phyloP scores from a whole-genome alignment of 2,797 vertebrate genomes.

The Neostethus bicornis region DNA sequence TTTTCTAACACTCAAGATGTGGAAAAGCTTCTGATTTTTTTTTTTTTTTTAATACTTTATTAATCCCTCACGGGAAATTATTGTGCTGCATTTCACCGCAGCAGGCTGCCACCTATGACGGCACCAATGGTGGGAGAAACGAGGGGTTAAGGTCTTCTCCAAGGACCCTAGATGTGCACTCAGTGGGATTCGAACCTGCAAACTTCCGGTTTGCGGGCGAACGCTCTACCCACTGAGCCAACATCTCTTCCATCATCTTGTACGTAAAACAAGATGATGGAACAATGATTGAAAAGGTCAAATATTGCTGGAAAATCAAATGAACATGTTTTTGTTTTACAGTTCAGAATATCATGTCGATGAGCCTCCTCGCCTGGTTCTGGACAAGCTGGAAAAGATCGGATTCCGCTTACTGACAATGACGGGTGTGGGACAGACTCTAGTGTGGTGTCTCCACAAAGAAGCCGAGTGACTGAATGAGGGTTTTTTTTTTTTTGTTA shows the following conservation, averaged over 20 bases:
- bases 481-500: not conserved
- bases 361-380: constrained; percentile 87
- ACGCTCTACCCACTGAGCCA: too few species aligned
- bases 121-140: too few species aligned
- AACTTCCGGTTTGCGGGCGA: too few species aligned
- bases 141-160: too few species aligned
- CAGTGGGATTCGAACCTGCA: too few species aligned
- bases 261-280: constrained; percentile 67
- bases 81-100: too few species aligned
- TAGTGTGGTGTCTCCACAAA: constrained; percentile 98
- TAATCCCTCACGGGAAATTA: too few species aligned
- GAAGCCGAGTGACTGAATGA: constrained; percentile 57
- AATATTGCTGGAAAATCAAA: constrained; percentile 71
- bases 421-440: constrained; percentile 95
- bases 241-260: too few species aligned
- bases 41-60: too few species aligned
- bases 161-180: too few species aligned
- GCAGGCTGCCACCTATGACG: too few species aligned
- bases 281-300: constrained; percentile 65
- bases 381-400: constrained; percentile 92
- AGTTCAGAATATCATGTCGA: constrained; percentile 94
- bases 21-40: constrained; percentile 50
- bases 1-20: constrained; percentile 15
- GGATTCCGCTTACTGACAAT: constrained; percentile 91
- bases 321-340: too few species aligned